Evolutionary conservation across 2,888 invertebrate species (phyloP), one percentile per base, ranked within the genome.

Genomic region (Drosophila monieri): DNA sequence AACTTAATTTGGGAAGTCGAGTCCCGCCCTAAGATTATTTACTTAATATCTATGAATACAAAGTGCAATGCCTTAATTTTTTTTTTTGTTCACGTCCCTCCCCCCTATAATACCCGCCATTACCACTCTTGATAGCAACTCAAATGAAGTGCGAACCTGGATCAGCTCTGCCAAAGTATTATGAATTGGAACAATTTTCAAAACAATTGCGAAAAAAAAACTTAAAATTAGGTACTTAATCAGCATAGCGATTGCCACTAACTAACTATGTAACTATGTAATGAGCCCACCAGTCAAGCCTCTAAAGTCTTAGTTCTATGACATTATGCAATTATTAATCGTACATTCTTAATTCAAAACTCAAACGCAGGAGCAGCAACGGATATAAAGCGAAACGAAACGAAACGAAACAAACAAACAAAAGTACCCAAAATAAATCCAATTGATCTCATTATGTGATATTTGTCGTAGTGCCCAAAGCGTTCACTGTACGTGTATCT

Each of bases 371-470:
- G 35, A 48, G 25, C 48, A 39, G 37, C 49, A 61, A 51, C 62
- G 62, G 39, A 44, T 52, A 64, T 49, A 62, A 58, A 66, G 47
- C 49, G 60, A 49, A 65, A 72, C 55, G 18, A 48, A 61, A 53
- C 56, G 6, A 57, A 46, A 60, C 56, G n/a, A n/a, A 21, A 67
- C 52, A 61, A 58, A 76, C 60, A 59, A 67, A 67, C 52, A 61
- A 58, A 76, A 62, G 62, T 62, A 64, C 78, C 80, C 78, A 74
- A 86, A 69, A 80, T 77, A 83, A 74, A 81, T 88, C 86, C 85
- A 86, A 88, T 84, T 88, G 88, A 88, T 88, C 88, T 88, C 88
- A 88, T 89, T 79, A 85, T 88, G 88, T 88, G 88, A 88, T 88
- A 88, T 88, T 87, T 85, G 87, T 85, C 81, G 81, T 84, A 84